A percentile compares a stretch with the other conserved stretches of the same genome.
Conservation (phyloP, 2,888 invertebrate species). For the Lasioglossum vierecki region DNA sequence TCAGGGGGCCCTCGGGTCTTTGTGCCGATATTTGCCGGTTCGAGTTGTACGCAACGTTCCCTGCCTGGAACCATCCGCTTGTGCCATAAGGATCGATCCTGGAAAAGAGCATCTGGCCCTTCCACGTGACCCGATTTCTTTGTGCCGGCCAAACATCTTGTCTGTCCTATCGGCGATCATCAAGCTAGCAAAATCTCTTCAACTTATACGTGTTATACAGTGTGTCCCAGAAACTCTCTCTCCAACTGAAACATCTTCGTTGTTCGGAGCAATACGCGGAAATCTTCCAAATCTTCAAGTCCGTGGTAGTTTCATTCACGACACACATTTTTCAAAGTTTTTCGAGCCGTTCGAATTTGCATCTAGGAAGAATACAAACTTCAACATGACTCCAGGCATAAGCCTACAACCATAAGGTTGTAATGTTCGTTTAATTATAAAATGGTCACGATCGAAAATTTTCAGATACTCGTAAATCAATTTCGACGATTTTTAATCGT, state of each 20-base stretch:
- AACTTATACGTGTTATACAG: conserved; percentile 13
- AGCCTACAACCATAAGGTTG: too few species aligned
- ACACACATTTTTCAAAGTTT: too few species aligned
- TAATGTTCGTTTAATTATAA: too few species aligned
- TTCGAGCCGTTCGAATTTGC: too few species aligned
- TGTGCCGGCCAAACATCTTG: conserved; percentile 68
- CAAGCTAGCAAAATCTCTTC: conserved; percentile 17
- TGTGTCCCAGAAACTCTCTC: neutral
- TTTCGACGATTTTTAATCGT: too few species aligned
- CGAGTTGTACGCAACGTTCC: conserved; percentile 37
- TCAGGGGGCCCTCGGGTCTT: conserved; percentile 56
- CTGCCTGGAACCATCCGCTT: neutral
- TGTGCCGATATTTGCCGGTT: conserved; percentile 66
- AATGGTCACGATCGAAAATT: too few species aligned
- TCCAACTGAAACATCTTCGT: neutral
- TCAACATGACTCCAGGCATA: too few species aligned
- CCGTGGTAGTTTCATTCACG: too few species aligned
- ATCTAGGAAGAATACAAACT: too few species aligned
- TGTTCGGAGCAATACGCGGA: too few species aligned
- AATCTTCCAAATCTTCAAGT: neutral
- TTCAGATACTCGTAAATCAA: too few species aligned
- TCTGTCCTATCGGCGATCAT: conserved; percentile 42
- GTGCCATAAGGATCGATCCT: conserved; percentile 57
- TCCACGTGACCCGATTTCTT: conserved; percentile 74
- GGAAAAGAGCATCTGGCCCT: conserved; percentile 79